phyloP scores from a whole-genome alignment of 2,888 invertebrate species.

The Zele albiditarsus region DNA sequence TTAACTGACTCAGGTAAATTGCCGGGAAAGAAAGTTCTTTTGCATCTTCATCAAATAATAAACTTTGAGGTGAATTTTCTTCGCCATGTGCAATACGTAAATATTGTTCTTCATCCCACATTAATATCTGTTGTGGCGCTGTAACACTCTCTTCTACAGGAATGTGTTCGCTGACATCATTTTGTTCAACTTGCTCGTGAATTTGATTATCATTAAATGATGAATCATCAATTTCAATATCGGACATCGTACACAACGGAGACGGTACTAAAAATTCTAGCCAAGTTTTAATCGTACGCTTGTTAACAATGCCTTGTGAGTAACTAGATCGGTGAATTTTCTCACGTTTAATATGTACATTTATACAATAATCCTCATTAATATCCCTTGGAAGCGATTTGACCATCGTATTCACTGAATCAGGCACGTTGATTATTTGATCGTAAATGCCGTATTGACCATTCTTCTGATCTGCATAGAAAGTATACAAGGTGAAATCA shows the following conservation, averaged over 20 bases:
- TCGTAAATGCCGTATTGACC: conserved; percentile 55
- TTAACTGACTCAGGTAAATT: conserved; percentile 68
- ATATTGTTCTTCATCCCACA: too few species aligned
- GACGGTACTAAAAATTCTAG: conserved; percentile 43
- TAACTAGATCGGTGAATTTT: conserved; percentile 53
- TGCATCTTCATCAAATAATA: too few species aligned
- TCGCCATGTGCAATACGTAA: too few species aligned
- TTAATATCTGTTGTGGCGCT: too few species aligned
- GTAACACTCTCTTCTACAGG: too few species aligned
- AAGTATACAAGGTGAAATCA: conserved; percentile 56
- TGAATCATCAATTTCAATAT: too few species aligned
- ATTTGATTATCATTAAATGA: too few species aligned
- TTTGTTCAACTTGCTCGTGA: too few species aligned
- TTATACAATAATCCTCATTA: conserved; percentile 56
- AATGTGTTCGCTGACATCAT: too few species aligned
- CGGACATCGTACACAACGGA: too few species aligned
- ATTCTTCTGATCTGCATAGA: conserved; percentile 56
- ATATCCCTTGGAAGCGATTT: conserved; percentile 50
- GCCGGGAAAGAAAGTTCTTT: conserved; percentile 69
- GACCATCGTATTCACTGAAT: conserved; percentile 55
- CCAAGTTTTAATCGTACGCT: conserved; percentile 57
- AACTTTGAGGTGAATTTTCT: too few species aligned
- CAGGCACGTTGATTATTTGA: conserved; percentile 60
- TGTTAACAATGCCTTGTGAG: conserved; percentile 50
- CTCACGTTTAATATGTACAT: conserved; percentile 54